Conservation (phyloP, 2,888 invertebrate species). For the Stomorhina lunata region DNA sequence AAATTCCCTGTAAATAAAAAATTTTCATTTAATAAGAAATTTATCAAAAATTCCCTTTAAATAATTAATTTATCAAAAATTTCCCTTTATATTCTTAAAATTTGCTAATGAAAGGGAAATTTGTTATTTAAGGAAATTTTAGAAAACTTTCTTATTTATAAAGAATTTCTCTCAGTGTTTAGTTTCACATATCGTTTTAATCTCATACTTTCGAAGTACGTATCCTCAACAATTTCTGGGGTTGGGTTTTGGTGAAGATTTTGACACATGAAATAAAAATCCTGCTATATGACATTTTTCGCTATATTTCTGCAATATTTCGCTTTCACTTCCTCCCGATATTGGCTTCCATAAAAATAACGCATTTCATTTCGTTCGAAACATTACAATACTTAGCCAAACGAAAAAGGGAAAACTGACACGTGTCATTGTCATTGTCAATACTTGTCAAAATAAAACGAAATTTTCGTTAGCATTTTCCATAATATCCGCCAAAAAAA, state of each 20-base stretch:
- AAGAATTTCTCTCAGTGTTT: constrained; percentile 1
- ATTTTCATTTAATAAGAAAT: too few relatives aligned
- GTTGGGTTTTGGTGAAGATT: constrained; percentile 27
- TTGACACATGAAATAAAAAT: constrained; percentile 32
- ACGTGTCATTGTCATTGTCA: constrained; percentile 72
- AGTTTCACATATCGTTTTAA: neutral
- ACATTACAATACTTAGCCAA: neutral
- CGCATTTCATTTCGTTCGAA: constrained; percentile 10
- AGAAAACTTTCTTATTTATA: too few relatives aligned
- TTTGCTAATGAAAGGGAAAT: too few relatives aligned
- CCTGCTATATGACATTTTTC: neutral
- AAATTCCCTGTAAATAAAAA: too few relatives aligned
- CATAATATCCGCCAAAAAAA: neutral
- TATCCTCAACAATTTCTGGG: neutral
- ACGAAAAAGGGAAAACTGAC: constrained; percentile 67
- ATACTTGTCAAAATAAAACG: constrained; percentile 64
- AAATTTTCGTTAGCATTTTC: constrained; percentile 27
- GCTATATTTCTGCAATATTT: too few relatives aligned
- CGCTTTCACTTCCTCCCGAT: neutral
- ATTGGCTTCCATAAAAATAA: constrained; percentile 12
- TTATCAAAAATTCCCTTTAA: too few relatives aligned
- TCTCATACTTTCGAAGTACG: neutral
- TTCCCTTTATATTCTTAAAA: too few relatives aligned
- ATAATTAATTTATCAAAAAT: too few relatives aligned
- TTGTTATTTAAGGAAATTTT: too few relatives aligned